Evolutionary conservation across 2,113 vertebrate genomes (phyloP).

Genomic region (Aegypius monachus): DNA sequence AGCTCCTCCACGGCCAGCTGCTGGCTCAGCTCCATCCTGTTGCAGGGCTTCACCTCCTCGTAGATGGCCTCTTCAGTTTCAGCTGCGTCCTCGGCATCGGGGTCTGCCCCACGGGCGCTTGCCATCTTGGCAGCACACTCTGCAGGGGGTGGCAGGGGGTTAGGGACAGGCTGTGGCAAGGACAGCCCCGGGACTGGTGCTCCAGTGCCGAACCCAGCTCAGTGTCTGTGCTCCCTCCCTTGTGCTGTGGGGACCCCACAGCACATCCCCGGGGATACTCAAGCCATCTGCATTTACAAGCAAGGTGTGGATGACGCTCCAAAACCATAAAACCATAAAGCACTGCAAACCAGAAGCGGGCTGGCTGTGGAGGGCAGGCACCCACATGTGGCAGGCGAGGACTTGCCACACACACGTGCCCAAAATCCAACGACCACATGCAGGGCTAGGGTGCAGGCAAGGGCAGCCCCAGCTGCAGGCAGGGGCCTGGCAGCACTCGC

Average conservation of each 20-base stretch:
- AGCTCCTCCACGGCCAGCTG: slow-evolving; percentile 82
- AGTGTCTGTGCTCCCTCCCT: fast-evolving
- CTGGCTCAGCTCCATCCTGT: slow-evolving; percentile 77
- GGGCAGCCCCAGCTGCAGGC: background rate
- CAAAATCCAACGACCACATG: fast-evolving
- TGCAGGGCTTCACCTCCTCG: slow-evolving; percentile 36
- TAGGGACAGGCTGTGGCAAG: background rate
- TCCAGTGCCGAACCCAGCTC: background rate
- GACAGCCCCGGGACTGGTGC: background rate
- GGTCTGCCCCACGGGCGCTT: background rate
- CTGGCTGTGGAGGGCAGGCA: background rate
- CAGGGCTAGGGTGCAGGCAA: background rate
- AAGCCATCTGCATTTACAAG: background rate
- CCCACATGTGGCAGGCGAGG: background rate
- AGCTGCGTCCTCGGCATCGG: background rate
- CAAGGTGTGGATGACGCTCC: background rate
- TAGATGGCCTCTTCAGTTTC: slow-evolving; percentile 9
- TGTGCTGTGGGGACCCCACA: background rate
- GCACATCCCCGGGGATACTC: background rate
- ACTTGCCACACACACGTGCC: background rate
- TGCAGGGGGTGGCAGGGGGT: slow-evolving; percentile 1
- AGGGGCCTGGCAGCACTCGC: background rate
- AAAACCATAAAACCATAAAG: background rate
- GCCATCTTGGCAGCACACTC: slow-evolving; percentile 72
- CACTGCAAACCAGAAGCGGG: background rate